Evolutionary conservation across 1,140 invertebrate species (phyloP).

Genomic region (Sycophaga agraensis): DNA sequence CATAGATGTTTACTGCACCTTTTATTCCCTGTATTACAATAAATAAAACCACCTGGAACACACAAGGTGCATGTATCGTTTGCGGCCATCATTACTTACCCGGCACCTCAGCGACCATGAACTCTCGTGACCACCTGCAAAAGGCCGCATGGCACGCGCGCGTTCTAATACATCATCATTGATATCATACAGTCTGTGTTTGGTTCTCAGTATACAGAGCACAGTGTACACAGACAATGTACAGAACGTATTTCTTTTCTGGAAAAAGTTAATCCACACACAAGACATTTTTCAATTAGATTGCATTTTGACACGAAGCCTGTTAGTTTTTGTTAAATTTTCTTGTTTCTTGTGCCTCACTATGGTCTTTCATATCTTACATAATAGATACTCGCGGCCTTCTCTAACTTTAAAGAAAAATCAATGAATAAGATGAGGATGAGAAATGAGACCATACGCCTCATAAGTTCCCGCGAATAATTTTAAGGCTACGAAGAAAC

Average conservation of each 20-base stretch:
- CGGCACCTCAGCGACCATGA: constrained; percentile 40
- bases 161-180: constrained; percentile 59
- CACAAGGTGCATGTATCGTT: constrained; percentile 50
- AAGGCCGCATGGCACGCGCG: constrained; percentile 53
- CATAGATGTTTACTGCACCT: background rate
- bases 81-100: constrained; percentile 58
- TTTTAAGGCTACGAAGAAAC: too few species aligned
- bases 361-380: background rate
- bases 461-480: too few species aligned
- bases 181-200: constrained; percentile 56
- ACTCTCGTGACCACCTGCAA: constrained; percentile 53
- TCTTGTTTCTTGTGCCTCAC: constrained; percentile 18
- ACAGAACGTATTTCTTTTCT: constrained; percentile 45
- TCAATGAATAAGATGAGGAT: too few species aligned
- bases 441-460: too few species aligned
- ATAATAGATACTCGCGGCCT: too few species aligned
- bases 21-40: background rate
- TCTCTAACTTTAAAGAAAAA: too few species aligned
- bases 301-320: constrained; percentile 30
- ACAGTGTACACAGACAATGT: constrained; percentile 45
- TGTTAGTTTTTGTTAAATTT: constrained; percentile 33
- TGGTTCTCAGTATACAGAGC: constrained; percentile 45
- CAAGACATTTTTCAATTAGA: constrained; percentile 53
- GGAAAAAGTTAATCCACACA: constrained; percentile 60
- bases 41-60: constrained; percentile 42